Base-by-base conservation (phyloP, 2,113 vertebrate species). In the Psilopogon haemacephalus region DNA sequence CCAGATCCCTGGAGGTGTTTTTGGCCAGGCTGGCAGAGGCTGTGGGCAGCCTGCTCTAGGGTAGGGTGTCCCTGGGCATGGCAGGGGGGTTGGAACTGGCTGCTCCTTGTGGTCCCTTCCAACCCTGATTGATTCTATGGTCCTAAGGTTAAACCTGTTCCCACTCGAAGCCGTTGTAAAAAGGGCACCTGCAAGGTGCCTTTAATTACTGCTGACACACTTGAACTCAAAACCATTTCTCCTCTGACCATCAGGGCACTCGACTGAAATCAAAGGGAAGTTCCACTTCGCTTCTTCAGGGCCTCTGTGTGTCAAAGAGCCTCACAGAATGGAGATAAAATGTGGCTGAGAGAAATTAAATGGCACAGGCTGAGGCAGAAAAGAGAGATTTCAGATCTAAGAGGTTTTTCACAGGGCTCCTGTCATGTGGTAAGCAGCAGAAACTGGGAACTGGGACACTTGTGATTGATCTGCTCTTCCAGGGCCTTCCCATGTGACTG, bases 401-500 rank as follows among this genome's bases (percentile, higher is more conserved):
- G 68, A 12, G 33, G 59, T 86, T 86, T 83, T 88, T 80, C 65
- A 92, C 52, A 20, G 33, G 67, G 87, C 38, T 56, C 65, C 54
- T 74, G n/a, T 68, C 74, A 71, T 38, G 21, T 23, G n/a, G 68
- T 68, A 83, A 94, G 77, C 84, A 91, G 48, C 0, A 90, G 46
- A 84, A 88, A 82, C 27, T 3, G 15, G 65, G 64, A 95, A 92
- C 46, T 55, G 82, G 72, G 54, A 65, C 71, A 71, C 38, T 75
- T 88, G 48, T 68, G n/a, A 91, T 94, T 91, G 77, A 65, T 88
- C 65, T 83, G 24, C 55, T 76, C 84, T 93, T 56, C 52, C 82
- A 80, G 54, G 88, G 85, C 58, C 12, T 75, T 69, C 42, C 54
- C 62, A 35, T 44, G 60, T 70, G 69, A 84, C n/a, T 32, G 35